Percentiles rank a stretch among this genome's conserved stretches.
Conservation (phyloP, 2,888 invertebrate genomes). For the Monochamus alternatus region DNA sequence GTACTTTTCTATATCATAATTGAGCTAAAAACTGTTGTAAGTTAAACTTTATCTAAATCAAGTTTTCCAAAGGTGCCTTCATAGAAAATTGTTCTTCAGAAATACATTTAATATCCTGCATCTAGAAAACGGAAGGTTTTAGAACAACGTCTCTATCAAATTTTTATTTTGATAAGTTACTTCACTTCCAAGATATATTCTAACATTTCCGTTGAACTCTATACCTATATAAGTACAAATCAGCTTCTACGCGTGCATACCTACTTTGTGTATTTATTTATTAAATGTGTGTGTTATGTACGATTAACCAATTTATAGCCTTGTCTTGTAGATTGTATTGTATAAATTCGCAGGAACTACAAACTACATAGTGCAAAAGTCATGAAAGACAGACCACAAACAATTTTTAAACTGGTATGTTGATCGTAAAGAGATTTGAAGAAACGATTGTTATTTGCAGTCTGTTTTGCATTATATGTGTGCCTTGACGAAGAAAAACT, state of each 20-base stretch:
- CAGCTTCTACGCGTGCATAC: constrained; percentile 2
- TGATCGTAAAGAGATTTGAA: neutral
- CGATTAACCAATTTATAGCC: neutral
- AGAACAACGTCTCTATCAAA: too few species aligned
- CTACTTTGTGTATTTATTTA: constrained; percentile 19
- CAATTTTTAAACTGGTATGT: neutral
- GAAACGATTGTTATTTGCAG: neutral
- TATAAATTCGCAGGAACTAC: neutral
- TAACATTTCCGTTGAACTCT: too few species aligned
- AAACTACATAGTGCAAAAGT: neutral
- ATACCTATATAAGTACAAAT: too few species aligned
- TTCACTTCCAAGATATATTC: too few species aligned
- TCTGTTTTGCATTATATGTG: constrained; percentile 7
- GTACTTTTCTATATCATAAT: too few species aligned
- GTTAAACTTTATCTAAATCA: too few species aligned
- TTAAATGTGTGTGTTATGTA: constrained; percentile 6
- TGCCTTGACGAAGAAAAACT: constrained; percentile 42
- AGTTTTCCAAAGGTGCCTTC: too few species aligned
- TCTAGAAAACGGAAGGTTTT: too few species aligned
- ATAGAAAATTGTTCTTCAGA: too few species aligned
- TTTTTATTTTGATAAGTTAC: too few species aligned
- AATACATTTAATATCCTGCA: too few species aligned
- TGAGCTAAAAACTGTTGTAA: too few species aligned
- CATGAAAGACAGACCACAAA: neutral
- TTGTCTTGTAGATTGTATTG: neutral